Percentiles rank a stretch among this genome's conserved stretches.
Evolutionary conservation across 2,113 vertebrate genomes (phyloP).

Genomic region (Alectura lathami): DNA sequence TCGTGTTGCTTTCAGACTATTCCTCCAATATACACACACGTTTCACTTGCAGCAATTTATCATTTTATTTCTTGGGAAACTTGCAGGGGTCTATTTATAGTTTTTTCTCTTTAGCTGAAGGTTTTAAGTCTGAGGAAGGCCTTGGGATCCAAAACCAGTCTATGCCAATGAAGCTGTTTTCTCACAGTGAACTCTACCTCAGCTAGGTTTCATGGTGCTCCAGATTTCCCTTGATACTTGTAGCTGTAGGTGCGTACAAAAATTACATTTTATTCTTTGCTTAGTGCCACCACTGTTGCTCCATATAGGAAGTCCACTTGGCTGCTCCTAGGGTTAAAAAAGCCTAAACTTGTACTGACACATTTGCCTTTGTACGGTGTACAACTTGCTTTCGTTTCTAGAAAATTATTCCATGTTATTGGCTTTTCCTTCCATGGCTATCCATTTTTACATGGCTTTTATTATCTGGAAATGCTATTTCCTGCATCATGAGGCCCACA

Average conservation of each 20-base stretch:
- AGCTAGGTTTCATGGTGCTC: background rate
- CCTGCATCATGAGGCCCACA: background rate
- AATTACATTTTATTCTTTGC: background rate
- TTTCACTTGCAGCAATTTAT: background rate
- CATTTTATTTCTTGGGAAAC: background rate
- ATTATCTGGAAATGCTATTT: background rate
- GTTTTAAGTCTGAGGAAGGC: background rate
- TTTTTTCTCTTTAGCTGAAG: background rate
- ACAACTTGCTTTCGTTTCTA: background rate
- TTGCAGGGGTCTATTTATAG: background rate
- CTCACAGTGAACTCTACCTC: background rate
- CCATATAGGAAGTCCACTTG: background rate
- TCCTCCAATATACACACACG: background rate
- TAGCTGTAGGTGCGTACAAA: background rate
- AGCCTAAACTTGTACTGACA: background rate
- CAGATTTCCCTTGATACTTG: background rate
- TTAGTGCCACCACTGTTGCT: background rate
- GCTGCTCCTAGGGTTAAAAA: background rate
- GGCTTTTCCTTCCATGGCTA: background rate
- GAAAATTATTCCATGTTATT: background rate
- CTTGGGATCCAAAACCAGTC: background rate
- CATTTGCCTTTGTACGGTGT: background rate
- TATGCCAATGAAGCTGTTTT: background rate
- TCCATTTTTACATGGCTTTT: background rate
- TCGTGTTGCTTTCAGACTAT: background rate